Evolutionary conservation across 2,113 vertebrate species (phyloP).

Genomic region (Leucosticte australis): DNA sequence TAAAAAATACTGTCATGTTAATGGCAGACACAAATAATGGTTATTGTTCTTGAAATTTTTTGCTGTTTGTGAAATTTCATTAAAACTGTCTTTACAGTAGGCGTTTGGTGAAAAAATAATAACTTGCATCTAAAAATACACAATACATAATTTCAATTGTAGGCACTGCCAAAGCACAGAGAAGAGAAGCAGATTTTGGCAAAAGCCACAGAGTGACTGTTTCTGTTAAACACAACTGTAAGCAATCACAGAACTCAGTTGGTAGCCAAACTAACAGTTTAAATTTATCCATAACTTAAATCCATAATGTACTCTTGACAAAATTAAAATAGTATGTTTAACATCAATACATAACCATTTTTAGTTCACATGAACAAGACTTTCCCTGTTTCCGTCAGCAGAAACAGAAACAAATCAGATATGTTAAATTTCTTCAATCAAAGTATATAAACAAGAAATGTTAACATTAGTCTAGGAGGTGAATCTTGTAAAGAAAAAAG

Average conservation of each 20-base stretch:
- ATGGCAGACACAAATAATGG: neutral
- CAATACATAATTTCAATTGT: neutral
- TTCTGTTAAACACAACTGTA: neutral
- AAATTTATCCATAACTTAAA: neutral
- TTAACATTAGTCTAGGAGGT: neutral
- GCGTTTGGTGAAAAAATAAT: neutral
- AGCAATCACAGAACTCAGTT: neutral
- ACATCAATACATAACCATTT: neutral
- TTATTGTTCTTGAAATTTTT: neutral
- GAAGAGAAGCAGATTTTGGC: neutral
- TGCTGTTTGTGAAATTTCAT: neutral
- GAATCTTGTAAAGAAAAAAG: neutral
- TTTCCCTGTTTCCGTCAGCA: neutral
- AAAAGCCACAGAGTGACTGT: neutral
- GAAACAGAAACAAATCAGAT: neutral
- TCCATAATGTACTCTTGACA: neutral
- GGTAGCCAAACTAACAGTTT: neutral
- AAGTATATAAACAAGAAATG: neutral
- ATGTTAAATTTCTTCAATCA: neutral
- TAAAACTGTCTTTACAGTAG: neutral
- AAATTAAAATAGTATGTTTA: neutral
- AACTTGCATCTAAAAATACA: neutral
- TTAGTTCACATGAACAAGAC: neutral
- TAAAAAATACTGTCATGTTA: conserved; percentile 8
- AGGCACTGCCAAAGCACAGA: neutral